Evolutionary conservation across 2,888 invertebrate genomes (phyloP), one percentile per base, ranked within the genome.

Genomic region (Zootermopsis nevadensis): DNA sequence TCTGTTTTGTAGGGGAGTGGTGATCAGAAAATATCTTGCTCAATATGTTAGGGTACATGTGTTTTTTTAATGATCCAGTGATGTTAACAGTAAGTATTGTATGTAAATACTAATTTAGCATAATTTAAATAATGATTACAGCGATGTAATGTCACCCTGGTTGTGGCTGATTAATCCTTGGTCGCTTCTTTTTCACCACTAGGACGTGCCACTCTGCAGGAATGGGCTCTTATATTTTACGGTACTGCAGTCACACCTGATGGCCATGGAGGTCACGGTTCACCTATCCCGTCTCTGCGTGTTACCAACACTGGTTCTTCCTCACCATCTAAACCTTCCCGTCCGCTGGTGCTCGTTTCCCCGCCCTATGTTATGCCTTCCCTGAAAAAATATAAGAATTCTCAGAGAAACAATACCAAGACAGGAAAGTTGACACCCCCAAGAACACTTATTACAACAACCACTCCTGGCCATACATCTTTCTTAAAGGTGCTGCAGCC

Each of bases 201-300:
- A 74, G 97, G 96, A 90, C 94, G 96, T 89, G 97, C 97, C 84
- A 94, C 95, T 86, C 93, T 98, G 87, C 95, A 96, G 91, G 96
- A 96, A 89, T 98, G 98, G 98, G 96, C 97, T 85, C 92, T 98
- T 89, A 95, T 97, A 88, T 93, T 98, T 89, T 97, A 98, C 90
- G 98, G 98, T 87, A 98, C 98, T 84, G 94, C 92, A 85, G 91
- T 90, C 81, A 87, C 90, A 85, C 91, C 91, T 8, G 89, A 89
- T 80, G 89, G 89, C 55, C 87, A 88, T 12, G 88, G 89, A 42
- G 85, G 86, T 88, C 33, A 85, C 88, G 66, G 53, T 60, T 85
- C 30, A 69, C 86, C 77, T 60, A 80, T 72, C 83, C 79, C 84
- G 84, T 84, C 83, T 84, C 85, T 77, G 82, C 85, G 80, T 35